These are phyloP conservation scores for Cyprinodon brontotheroides DNA, from an alignment of 2,113 vertebrate genomes.

Conservation along the genomic window DNA sequence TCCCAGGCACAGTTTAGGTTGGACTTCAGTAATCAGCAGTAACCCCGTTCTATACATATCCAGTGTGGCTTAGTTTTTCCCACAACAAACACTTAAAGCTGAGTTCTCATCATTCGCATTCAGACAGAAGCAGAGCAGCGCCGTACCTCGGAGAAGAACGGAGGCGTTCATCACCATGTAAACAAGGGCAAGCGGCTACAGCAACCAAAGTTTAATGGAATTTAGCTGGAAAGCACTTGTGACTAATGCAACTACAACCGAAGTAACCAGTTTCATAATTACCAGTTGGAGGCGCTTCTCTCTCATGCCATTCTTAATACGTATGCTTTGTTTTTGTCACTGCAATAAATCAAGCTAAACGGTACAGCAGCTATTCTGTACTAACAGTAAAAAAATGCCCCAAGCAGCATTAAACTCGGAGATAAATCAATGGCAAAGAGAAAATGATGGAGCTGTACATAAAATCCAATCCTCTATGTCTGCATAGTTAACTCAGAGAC, in stretches of 20 bases:
- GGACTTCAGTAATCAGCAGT: neutral
- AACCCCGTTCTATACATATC: neutral
- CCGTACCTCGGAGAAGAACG: too few species aligned
- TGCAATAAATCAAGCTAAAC: constrained; percentile 7
- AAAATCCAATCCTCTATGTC: neutral
- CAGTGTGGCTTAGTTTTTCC: neutral
- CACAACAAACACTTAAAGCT: neutral
- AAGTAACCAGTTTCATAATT: constrained; percentile 21
- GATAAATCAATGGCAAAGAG: neutral
- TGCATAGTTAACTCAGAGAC: neutral
- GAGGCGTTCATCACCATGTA: neutral
- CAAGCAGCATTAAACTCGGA: neutral
- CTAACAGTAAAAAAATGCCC: constrained; percentile 9
- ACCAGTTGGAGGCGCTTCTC: neutral
- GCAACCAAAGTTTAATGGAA: neutral
- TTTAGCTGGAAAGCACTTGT: neutral
- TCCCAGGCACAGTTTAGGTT: neutral
- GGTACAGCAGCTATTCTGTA: neutral
- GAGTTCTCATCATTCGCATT: neutral
- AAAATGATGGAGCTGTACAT: neutral
- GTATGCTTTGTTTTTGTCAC: neutral
- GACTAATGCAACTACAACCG: neutral
- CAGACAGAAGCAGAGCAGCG: neutral
- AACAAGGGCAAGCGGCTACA: neutral
- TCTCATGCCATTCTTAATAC: neutral